Evolutionary conservation across 2,888 invertebrate genomes (phyloP).

Genomic region (Epistrophella euchroma): DNA sequence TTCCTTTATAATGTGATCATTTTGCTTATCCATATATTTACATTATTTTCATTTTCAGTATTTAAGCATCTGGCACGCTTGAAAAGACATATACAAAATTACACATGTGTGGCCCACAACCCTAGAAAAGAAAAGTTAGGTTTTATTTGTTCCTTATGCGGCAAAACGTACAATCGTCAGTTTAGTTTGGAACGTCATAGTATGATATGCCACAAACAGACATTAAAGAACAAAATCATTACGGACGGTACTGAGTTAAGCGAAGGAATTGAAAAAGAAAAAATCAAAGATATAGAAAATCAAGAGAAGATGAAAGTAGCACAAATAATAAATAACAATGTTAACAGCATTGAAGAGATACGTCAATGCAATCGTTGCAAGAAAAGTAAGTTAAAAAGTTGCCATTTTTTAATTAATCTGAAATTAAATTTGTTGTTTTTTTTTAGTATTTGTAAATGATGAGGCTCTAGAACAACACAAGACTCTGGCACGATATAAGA

Average conservation of each 20-base stretch:
- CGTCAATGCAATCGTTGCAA: constrained; percentile 23
- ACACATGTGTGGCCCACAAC: not conserved
- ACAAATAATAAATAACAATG: not conserved
- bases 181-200: constrained; percentile 19
- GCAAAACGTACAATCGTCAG: not conserved
- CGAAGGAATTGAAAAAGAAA: not conserved
- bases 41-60: not conserved
- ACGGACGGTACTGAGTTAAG: not conserved
- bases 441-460: constrained; percentile 18
- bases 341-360: not conserved
- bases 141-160: constrained; percentile 7
- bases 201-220: not conserved
- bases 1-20: not conserved
- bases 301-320: not conserved
- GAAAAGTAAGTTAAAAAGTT: not conserved
- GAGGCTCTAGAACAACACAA: not conserved
- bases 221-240: not conserved
- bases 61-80: not conserved
- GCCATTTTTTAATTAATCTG: not conserved
- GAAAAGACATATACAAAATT: not conserved
- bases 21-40: not conserved
- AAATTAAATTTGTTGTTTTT: not conserved
- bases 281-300: not conserved
- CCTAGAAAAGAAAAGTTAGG: not conserved
- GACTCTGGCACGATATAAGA: not conserved